Percentiles rank a stretch among this genome's conserved stretches.
phyloP scores from a whole-genome alignment of 2,888 invertebrate genomes.

The Drosophila ochracea region DNA sequence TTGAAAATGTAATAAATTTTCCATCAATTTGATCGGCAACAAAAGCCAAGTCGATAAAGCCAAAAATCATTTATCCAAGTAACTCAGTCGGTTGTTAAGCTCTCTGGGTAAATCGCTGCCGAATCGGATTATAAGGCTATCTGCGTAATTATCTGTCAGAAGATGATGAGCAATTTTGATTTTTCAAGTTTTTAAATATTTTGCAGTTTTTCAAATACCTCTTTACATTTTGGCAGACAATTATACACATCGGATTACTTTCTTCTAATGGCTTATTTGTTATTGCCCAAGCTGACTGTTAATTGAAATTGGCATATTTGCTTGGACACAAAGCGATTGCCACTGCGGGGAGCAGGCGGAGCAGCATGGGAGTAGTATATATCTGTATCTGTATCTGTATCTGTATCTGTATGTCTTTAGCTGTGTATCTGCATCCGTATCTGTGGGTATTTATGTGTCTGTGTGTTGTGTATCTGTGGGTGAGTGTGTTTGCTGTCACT shows the following conservation, averaged over 20 bases:
- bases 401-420: conserved; percentile 5
- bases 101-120: not conserved
- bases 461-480: conserved; percentile 9
- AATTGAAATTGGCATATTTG: conserved; percentile 58
- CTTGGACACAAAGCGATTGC: conserved; percentile 42
- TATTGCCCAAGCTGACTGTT: conserved; percentile 10
- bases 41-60: not conserved
- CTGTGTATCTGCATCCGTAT: conserved; percentile 4
- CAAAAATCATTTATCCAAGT: not conserved
- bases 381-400: conserved; percentile 11
- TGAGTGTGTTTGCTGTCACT: conserved; percentile 49
- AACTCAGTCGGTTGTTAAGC: not conserved
- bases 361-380: conserved; percentile 1
- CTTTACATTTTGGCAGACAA: not conserved
- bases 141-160: not conserved
- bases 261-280: not conserved
- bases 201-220: not conserved
- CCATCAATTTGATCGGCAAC: not conserved
- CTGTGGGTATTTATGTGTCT: conserved; percentile 10
- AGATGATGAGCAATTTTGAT: not conserved
- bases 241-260: not conserved
- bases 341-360: conserved; percentile 16
- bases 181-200: not conserved
- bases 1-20: not conserved
- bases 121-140: not conserved